Percentiles rank a stretch among this genome's conserved stretches.
These are phyloP conservation scores for Hyperoplus lanceolatus DNA, from an alignment of 2,797 vertebrate genomes.

Conservation along the genomic window DNA sequence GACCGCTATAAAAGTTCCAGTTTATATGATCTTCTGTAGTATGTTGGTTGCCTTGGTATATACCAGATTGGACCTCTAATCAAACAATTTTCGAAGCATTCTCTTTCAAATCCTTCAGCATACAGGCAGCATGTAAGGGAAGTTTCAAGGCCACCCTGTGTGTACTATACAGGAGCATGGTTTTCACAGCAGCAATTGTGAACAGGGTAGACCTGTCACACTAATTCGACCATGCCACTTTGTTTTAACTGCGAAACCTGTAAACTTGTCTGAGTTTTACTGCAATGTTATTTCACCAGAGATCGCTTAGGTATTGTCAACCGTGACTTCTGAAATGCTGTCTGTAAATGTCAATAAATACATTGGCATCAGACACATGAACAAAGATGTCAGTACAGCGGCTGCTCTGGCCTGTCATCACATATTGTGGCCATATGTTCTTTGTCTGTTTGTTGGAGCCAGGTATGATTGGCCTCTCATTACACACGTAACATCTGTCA, in stretches of 20 bases:
- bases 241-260: background rate
- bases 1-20: background rate
- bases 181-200: background rate
- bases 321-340: background rate
- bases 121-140: background rate
- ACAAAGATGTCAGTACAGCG: slow-evolving; percentile 5
- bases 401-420: slow-evolving; percentile 45
- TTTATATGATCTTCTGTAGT: background rate
- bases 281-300: background rate
- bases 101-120: background rate
- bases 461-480: slow-evolving; percentile 51
- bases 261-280: background rate
- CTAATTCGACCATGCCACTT: background rate
- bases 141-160: background rate
- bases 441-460: slow-evolving; percentile 52
- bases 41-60: background rate
- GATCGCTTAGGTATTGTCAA: background rate
- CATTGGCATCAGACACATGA: slow-evolving; percentile 1
- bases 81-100: background rate
- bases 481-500: slow-evolving; percentile 61
- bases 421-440: slow-evolving; percentile 48
- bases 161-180: background rate
- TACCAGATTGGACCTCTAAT: background rate
- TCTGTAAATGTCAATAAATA: slow-evolving; percentile 6
- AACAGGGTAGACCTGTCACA: background rate